Evolutionary conservation across 1,140 invertebrate species (phyloP).

Genomic region (Eufriesea mexicana): DNA sequence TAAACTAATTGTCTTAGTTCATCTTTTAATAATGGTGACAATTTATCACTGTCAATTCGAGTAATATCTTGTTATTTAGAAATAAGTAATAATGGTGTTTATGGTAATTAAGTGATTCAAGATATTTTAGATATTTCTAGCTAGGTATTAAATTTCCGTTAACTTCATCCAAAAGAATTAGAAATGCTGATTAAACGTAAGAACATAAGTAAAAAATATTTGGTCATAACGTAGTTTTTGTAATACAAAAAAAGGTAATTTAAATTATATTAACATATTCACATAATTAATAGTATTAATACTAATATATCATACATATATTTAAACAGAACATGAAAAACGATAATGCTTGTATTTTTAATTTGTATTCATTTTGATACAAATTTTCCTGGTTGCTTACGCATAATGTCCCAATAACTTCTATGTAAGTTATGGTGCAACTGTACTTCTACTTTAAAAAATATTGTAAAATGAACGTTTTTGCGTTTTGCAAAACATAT

Average conservation of each 20-base stretch:
- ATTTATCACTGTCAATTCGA: neutral
- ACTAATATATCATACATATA: conserved; percentile 23
- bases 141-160: neutral
- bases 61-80: neutral
- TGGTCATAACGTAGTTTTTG: neutral
- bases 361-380: conserved; percentile 8
- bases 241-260: conserved; percentile 14
- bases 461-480: neutral
- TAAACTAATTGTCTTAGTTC: neutral
- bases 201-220: neutral
- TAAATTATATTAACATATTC: conserved; percentile 3
- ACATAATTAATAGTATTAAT: conserved; percentile 22
- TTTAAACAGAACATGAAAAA: neutral
- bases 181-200: neutral
- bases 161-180: neutral
- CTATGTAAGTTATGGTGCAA: neutral
- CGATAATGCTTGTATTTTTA: neutral
- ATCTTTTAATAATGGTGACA: neutral
- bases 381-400: conserved; percentile 25
- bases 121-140: neutral
- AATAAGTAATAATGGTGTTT: too few species aligned
- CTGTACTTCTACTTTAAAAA: neutral
- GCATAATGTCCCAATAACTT: conserved; percentile 5
- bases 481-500: neutral
- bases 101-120: neutral